Conservation (phyloP, 2,888 invertebrate genomes). For the Rutpela maculata region DNA sequence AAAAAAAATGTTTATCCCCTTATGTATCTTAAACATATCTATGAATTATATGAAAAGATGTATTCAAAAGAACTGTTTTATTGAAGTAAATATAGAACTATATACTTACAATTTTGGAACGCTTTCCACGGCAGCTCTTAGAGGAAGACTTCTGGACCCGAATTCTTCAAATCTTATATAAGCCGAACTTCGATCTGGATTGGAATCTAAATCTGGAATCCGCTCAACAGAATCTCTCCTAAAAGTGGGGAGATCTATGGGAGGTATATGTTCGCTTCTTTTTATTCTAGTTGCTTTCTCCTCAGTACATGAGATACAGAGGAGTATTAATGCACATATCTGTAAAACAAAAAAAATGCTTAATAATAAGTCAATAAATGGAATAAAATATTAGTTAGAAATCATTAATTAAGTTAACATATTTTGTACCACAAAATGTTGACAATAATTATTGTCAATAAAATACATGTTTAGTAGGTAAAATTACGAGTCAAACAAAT, state of each 20-base stretch:
- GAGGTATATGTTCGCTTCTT: slow-evolving; percentile 65
- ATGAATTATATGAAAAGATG: too few species aligned
- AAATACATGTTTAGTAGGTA: too few species aligned
- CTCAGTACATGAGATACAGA: slow-evolving; percentile 63
- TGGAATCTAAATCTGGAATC: slow-evolving; percentile 62
- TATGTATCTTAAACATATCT: too few species aligned
- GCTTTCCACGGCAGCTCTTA: slow-evolving; percentile 87
- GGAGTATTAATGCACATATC: slow-evolving; percentile 63
- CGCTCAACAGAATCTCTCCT: slow-evolving; percentile 74
- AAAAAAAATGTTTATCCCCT: too few species aligned
- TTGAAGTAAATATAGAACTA: too few species aligned
- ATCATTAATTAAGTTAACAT: too few species aligned
- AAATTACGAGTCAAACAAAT: too few species aligned
- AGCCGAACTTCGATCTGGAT: slow-evolving; percentile 52
- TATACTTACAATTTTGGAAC: slow-evolving; percentile 76
- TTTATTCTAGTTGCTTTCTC: slow-evolving; percentile 59
- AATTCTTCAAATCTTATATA: slow-evolving; percentile 66
- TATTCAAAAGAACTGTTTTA: too few species aligned
- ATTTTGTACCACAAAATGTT: too few species aligned
- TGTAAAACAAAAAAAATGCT: slow-evolving; percentile 54
- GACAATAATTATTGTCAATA: too few species aligned
- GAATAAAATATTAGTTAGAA: background rate
- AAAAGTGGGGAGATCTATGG: slow-evolving; percentile 68
- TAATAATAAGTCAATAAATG: background rate
- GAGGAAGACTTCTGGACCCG: slow-evolving; percentile 76